Conservation (phyloP, 2,888 invertebrate species). For the Antheraea yamamai region DNA sequence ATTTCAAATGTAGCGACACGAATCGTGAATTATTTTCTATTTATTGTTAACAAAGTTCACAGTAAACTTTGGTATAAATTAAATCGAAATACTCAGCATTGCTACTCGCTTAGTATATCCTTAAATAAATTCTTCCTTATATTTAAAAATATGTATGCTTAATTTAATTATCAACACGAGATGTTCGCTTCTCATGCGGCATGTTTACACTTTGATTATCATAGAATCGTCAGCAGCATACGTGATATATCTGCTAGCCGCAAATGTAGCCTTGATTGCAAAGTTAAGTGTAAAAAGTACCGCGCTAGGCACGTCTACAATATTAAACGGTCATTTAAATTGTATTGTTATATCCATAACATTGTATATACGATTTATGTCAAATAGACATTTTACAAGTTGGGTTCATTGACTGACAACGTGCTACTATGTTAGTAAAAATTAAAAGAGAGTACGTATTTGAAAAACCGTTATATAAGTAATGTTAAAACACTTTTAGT, state of each 20-base stretch:
- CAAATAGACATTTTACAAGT: not conserved
- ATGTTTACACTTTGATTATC: conserved; percentile 5
- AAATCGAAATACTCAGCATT: not conserved
- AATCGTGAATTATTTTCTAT: too few relatives aligned
- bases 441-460: not conserved
- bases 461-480: not conserved
- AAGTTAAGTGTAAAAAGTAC: not conserved
- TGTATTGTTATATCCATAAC: not conserved
- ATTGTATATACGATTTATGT: not conserved
- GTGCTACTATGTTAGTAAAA: not conserved
- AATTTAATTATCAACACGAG: not conserved
- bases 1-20: too few relatives aligned
- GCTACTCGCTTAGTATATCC: not conserved
- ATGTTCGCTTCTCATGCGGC: not conserved
- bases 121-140: not conserved
- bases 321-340: not conserved
- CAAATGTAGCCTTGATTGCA: conserved; percentile 8
- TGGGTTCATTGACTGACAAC: not conserved
- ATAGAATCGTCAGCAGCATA: conserved; percentile 11
- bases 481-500: not conserved
- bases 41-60: too few relatives aligned
- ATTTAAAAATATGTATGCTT: not conserved
- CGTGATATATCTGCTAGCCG: conserved; percentile 8
- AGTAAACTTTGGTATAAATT: not conserved
- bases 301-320: not conserved